These are phyloP conservation scores for Paralichthys olivaceus DNA, from an alignment of 2,113 vertebrate species.

Conservation along the genomic window DNA sequence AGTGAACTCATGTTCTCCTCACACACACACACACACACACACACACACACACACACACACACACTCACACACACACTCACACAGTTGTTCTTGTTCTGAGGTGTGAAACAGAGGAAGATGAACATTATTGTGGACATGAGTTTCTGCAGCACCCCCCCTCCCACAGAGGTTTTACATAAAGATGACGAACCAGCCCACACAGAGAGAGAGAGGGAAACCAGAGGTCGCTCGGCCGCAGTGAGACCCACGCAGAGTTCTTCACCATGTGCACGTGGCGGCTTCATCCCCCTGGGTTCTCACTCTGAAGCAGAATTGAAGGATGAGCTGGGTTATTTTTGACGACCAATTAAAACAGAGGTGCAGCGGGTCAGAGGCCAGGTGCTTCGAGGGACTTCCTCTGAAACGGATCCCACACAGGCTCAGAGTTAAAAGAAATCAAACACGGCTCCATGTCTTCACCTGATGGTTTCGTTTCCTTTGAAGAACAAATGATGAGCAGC, in stretches of 20 bases:
- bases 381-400: not conserved
- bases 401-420: too few species aligned
- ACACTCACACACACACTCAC: not conserved
- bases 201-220: too few species aligned
- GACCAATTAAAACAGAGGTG: slow-evolving; percentile 66
- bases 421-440: too few species aligned
- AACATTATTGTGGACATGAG: not conserved
- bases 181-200: slow-evolving; percentile 69
- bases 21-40: not conserved
- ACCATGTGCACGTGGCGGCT: slow-evolving; percentile 16
- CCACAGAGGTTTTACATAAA: slow-evolving; percentile 80
- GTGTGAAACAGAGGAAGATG: not conserved
- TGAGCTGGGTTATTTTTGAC: slow-evolving; percentile 70
- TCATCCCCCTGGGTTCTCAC: slow-evolving; percentile 47
- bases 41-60: not conserved
- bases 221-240: not conserved
- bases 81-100: not conserved
- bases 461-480: too few species aligned
- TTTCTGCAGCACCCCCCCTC: slow-evolving; percentile 55
- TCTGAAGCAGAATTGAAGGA: slow-evolving; percentile 37
- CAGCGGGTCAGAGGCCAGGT: slow-evolving; percentile 28
- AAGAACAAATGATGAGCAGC: not conserved
- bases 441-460: too few species aligned
- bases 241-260: slow-evolving; percentile 58
- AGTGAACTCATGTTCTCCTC: slow-evolving; percentile 51